Evolutionary conservation across 2,888 invertebrate genomes (phyloP), one percentile per base, ranked within the genome.

Genomic region (Eucriotettix oculatus): DNA sequence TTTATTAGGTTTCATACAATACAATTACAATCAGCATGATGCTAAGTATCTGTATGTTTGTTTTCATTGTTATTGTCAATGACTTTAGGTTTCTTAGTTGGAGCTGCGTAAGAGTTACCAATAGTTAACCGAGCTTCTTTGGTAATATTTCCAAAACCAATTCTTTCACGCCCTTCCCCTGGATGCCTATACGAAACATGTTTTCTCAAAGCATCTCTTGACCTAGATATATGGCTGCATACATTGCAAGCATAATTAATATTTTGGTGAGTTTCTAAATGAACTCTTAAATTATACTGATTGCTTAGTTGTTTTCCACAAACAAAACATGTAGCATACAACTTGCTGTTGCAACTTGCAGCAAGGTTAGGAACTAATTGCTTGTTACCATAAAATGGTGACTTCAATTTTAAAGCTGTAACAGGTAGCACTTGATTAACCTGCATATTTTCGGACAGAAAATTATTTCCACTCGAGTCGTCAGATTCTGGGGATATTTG

Each of bases 241-340:
- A 90, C 87, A 64, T 85, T 83, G 70, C 92, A 92, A 43, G 90
- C 90, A 73, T 92, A 90, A 42, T 90, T 83, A 57, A 89, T 84
- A 65, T 91, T 91, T 69, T 90, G 87, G 73, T 92, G 92, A 17
- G 91, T 91, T 70, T 92, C 92, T 83, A 92, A 85, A 69, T 92
- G 92, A 62, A 92, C 91, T 62, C 91, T 80, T 67, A 92, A 74
- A 72, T 92, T 92, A 76, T 92, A 92, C 72, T 91, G 91, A 75
- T 92, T 92, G 72, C 90, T 90, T 57, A 92, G 77, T 61, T 90
- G 88, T 72, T 92, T 92, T 70, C 89, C 86, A 74, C 92, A 92
- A 58, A 92, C 82, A 62, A 85, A 83, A 73, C 92, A 92, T 16
- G 86, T 84, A 9, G 86, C 82, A 68, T 79, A 78, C n/a, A 77